Evolutionary conservation across 92 coral and sea anemone genomes (phyloP).

Genomic region (Porites lobata): DNA sequence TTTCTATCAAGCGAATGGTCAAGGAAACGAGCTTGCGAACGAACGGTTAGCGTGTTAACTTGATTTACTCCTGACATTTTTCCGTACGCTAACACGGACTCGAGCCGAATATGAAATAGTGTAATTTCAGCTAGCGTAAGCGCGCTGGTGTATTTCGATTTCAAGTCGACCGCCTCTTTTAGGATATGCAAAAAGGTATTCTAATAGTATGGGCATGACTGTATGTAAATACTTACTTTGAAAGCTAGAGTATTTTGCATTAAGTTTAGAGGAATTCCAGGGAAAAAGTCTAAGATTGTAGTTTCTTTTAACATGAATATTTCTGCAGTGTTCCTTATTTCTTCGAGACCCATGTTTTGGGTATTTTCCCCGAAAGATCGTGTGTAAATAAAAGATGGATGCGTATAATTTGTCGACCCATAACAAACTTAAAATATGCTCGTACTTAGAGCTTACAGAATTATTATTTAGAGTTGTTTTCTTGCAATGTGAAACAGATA

Average conservation of each 20-base stretch:
- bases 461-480: constrained; percentile 52
- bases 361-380: constrained; percentile 53
- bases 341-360: constrained; percentile 54
- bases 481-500: constrained; percentile 51
- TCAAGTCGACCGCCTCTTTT: constrained; percentile 55
- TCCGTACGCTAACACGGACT: constrained; percentile 35
- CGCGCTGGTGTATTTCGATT: constrained; percentile 50
- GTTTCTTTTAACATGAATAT: constrained; percentile 40
- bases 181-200: constrained; percentile 61
- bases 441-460: constrained; percentile 37
- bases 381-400: constrained; percentile 69
- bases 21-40: constrained; percentile 46
- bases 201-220: constrained; percentile 52
- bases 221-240: constrained; percentile 59
- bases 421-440: constrained; percentile 36
- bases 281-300: constrained; percentile 39
- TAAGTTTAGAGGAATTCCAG: constrained; percentile 57
- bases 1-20: constrained; percentile 67
- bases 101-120: constrained; percentile 48
- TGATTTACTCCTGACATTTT: constrained; percentile 26
- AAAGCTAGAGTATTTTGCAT: constrained; percentile 46
- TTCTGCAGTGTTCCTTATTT: constrained; percentile 16
- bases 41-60: constrained; percentile 40
- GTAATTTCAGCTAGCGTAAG: constrained; percentile 47
- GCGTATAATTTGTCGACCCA: constrained; percentile 32